Percentiles rank a stretch among this genome's conserved stretches.
These are phyloP conservation scores for Iphiclides podalirius DNA, from an alignment of 2,888 invertebrate species.

Conservation along the genomic window DNA sequence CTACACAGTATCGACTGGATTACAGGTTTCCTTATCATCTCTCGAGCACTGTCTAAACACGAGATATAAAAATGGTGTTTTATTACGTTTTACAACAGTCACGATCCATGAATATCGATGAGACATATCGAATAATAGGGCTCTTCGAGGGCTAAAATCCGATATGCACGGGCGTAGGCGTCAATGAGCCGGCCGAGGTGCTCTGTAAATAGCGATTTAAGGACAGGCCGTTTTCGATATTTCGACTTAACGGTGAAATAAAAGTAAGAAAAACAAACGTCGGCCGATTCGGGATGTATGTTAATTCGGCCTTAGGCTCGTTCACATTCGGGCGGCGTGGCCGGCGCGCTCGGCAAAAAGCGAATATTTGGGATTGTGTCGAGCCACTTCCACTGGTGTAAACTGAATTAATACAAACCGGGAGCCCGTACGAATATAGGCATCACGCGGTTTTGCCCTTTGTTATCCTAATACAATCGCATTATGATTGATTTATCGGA, in stretches of 20 bases:
- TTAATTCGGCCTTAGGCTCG: slow-evolving; percentile 61
- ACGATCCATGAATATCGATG: slow-evolving; percentile 67
- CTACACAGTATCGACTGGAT: slow-evolving; percentile 49
- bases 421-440: slow-evolving; percentile 40
- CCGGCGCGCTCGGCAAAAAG: slow-evolving; percentile 56
- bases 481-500: slow-evolving; percentile 7
- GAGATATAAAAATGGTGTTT: slow-evolving; percentile 68
- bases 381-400: slow-evolving; percentile 60
- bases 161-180: slow-evolving; percentile 63
- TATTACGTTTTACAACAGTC: slow-evolving; percentile 71
- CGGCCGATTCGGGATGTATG: slow-evolving; percentile 55
- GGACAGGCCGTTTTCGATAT: slow-evolving; percentile 52
- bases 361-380: slow-evolving; percentile 63
- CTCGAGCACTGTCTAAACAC: slow-evolving; percentile 75
- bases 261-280: slow-evolving; percentile 48
- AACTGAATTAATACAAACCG: slow-evolving; percentile 57
- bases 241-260: slow-evolving; percentile 40
- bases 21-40: slow-evolving; percentile 78
- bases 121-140: slow-evolving; percentile 62
- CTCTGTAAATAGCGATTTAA: slow-evolving; percentile 58
- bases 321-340: slow-evolving; percentile 54
- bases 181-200: slow-evolving; percentile 56
- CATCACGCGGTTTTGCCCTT: slow-evolving; percentile 33
- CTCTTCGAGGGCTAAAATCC: slow-evolving; percentile 45
- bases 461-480: slow-evolving; percentile 6